Conservation (phyloP, 2,888 invertebrate genomes). For the Oligia latruncula region DNA sequence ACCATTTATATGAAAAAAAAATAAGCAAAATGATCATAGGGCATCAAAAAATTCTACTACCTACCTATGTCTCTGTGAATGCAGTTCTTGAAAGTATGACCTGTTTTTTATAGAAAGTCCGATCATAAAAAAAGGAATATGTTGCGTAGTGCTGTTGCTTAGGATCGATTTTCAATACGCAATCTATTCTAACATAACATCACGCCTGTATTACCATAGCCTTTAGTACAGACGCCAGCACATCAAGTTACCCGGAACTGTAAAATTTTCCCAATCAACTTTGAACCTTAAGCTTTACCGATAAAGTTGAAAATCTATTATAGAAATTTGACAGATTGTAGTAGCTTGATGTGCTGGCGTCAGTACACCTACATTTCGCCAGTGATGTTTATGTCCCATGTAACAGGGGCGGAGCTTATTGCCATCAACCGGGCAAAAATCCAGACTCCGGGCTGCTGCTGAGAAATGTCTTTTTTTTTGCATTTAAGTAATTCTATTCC, state of each 20-base stretch:
- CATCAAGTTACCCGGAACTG: too few species aligned
- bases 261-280: too few species aligned
- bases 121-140: background rate
- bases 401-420: background rate
- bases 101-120: background rate
- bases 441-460: background rate
- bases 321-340: too few species aligned
- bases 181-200: background rate
- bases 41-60: too few species aligned
- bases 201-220: background rate
- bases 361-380: background rate
- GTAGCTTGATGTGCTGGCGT: too few species aligned
- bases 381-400: background rate
- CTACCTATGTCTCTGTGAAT: background rate
- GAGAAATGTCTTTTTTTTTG: background rate
- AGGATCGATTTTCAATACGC: background rate
- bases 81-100: background rate
- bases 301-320: too few species aligned
- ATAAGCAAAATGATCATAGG: too few species aligned
- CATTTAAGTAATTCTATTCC: background rate
- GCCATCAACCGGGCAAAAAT: background rate
- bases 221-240: too few species aligned
- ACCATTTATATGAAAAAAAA: too few species aligned
- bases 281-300: too few species aligned
- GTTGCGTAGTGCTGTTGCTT: background rate